Evolutionary conservation across 2,113 vertebrate species (phyloP), one percentile per base, ranked within the genome.

Genomic region (Toxostoma redivivum): DNA sequence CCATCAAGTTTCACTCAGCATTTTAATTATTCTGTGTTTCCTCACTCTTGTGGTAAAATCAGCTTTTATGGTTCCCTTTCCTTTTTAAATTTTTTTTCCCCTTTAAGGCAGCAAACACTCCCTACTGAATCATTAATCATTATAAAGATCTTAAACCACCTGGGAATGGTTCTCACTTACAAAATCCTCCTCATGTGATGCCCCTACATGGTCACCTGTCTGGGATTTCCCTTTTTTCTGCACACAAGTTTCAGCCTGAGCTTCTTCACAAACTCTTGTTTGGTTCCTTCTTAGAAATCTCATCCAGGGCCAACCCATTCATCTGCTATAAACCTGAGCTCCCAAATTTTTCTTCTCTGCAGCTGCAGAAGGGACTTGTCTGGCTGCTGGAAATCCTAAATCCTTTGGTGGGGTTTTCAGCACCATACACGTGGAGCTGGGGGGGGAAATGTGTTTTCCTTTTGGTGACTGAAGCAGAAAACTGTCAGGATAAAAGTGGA

Each of bases 401-500:
- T 76, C 47, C 77, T 88, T 58, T 19, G 6, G 64, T 37, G 45
- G 54, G 37, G 58, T 70, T 94, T 77, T 81, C 61, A 89, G 77
- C 57, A 84, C 60, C 87, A 78, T 64, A 10, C 0, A 4, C 16
- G 21, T 1, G 7, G 86, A 93, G 51, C n/a, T 81, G 73, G 65
- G 48, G 64, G 64, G 73, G 54, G 62, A 81, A 74, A 90, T 12
- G 17, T 16, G 12, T 90, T 95, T 90, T 85, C 23, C 30, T 81
- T 90, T 74, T 69, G 51, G 77, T 67, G 90, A 65, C 65, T 31
- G 53, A 91, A 93, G 70, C 40, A 95, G 61, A 67, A 94, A 96
- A 71, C 10, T 69, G 61, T 58, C 69, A 78, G 74, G 61, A 69
- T 85, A 93, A 81, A 88, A 71, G 23, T 35, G 35, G 35, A 18